Evolutionary conservation across 2,113 vertebrate genomes (phyloP).

Genomic region (Dromiciops gliroides): DNA sequence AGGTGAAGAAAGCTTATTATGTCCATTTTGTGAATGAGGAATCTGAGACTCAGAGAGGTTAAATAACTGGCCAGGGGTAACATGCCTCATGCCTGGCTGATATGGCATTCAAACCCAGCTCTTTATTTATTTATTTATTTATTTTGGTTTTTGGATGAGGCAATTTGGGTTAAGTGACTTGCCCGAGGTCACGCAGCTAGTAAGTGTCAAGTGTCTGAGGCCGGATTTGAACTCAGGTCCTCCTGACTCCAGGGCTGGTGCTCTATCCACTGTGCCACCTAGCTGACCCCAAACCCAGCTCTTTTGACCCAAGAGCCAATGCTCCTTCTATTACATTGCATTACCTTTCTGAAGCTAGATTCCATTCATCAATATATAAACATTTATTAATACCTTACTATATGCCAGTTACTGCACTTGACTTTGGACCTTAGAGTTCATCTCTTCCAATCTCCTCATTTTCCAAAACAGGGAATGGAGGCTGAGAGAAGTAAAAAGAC

Average conservation of each 20-base stretch:
- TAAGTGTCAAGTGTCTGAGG: no score
- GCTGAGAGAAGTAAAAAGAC: neutral
- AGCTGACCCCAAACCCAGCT: no score
- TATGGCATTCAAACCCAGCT: neutral
- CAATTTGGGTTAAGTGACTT: no score
- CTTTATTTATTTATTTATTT: no score
- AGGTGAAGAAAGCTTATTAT: neutral
- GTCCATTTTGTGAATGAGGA: neutral
- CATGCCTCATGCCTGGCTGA: neutral
- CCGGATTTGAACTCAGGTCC: no score
- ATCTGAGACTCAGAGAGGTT: neutral
- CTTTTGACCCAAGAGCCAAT: neutral
- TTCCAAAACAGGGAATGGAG: neutral
- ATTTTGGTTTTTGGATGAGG: no score
- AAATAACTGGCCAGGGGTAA: neutral
- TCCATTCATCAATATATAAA: no score
- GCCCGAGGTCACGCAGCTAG: no score
- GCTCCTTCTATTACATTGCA: neutral
- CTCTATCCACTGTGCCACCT: no score
- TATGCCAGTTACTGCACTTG: neutral
- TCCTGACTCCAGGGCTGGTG: no score
- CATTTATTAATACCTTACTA: neutral
- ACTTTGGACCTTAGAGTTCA: neutral
- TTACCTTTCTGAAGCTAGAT: neutral
- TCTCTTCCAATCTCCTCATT: neutral